Base-by-base conservation (phyloP, 1,140 invertebrate species). In the Lasioglossum albipes region DNA sequence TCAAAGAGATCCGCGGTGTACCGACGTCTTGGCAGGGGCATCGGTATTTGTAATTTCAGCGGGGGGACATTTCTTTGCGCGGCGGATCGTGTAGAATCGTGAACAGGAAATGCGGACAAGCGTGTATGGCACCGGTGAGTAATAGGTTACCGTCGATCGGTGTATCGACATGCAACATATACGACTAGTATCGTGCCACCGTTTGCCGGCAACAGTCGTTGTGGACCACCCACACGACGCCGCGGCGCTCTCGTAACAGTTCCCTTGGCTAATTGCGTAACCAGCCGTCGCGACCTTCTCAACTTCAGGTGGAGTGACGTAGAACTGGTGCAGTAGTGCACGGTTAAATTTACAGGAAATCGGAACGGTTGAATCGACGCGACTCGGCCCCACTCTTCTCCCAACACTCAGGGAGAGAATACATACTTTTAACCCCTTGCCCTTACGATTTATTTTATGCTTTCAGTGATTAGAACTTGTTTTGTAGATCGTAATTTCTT, bases 151-250 rank as follows among this genome's bases (percentile, higher is more conserved):
- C 27, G 67, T 67, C 73, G 80, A 85, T 79, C 67, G 71, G 13
- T 41, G 75, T 85, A 86, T 83, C 79, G 80, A 83, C 80, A 22
- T 66, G 71, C 85, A 84, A 83, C 62, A 65, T 80, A 79, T 79
- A 79, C 69, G 80, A 85, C 81, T 88, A 82, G 83, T 89, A 89
- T 90, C 89, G 87, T 87, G 90, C 87, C 87, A 90, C 86, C 73
- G 76, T 84, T 74, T 68, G 68, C 57, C 57, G n/a, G 64, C 66
- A 83, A 36, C 57, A 69, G 68, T 79, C 62, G 74, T 79, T 20
- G 75, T 41, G 73, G 88, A 89, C 89, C 89, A 89, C 88, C 87
- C 89, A 84, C 84, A 82, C 78, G 75, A 73, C 79, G 82, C 82
- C 75, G n/a, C 42, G 27, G 36, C 27, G 57, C 66, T 82, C 67